These are phyloP conservation scores for Pseudocheirus occidentalis DNA, from an alignment of 2,797 vertebrate species.

Conservation along the genomic window DNA sequence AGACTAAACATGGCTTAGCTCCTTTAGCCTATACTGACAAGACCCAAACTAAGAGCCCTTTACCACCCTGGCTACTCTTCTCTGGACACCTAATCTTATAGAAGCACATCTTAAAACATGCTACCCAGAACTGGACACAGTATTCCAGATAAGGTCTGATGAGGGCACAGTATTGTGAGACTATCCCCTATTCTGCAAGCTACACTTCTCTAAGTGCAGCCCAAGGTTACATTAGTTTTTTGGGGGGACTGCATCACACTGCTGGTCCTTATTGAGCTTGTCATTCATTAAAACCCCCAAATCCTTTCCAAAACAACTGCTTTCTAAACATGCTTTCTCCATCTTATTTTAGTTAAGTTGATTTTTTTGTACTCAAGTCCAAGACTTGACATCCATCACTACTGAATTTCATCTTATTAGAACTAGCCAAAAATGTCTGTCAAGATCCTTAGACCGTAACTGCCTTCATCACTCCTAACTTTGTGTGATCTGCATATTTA, in stretches of 20 bases:
- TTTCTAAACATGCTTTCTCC: background rate
- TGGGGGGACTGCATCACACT: background rate
- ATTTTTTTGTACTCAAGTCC: background rate
- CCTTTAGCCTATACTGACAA: background rate
- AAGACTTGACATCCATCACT: background rate
- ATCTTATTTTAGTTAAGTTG: background rate
- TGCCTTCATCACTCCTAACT: background rate
- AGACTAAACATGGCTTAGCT: background rate
- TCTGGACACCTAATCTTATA: background rate
- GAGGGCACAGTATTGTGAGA: background rate
- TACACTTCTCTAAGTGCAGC: background rate
- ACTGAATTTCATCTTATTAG: background rate
- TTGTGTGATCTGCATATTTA: background rate
- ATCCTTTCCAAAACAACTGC: background rate
- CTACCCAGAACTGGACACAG: background rate
- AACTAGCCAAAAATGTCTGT: background rate
- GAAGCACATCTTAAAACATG: background rate
- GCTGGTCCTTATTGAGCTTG: background rate
- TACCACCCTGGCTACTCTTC: background rate
- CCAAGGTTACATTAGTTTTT: background rate
- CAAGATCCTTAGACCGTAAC: background rate
- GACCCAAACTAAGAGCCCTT: background rate
- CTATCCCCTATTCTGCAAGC: background rate
- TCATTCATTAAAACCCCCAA: background rate
- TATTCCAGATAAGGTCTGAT: background rate